These are phyloP conservation scores for Lagopus leucura DNA, from an alignment of 2,113 vertebrate genomes.

Conservation along the genomic window DNA sequence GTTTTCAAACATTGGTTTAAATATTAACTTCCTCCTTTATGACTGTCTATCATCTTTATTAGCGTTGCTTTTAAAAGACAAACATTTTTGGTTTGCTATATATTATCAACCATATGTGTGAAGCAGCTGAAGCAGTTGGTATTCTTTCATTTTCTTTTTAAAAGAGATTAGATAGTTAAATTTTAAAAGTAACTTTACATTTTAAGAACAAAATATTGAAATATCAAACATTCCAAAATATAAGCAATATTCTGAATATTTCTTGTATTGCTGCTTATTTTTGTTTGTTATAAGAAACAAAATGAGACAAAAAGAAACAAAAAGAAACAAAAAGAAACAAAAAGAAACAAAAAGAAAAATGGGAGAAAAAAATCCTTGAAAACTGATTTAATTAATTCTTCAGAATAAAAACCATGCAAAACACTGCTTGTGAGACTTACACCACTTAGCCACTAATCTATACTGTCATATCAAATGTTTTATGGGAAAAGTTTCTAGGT, in stretches of 20 bases:
- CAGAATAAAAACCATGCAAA: constrained; percentile 9
- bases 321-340: no score
- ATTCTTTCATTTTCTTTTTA: neutral
- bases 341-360: neutral
- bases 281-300: neutral
- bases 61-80: neutral
- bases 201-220: neutral
- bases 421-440: neutral
- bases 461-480: neutral
- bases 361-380: neutral
- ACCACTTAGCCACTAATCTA: neutral
- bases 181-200: neutral
- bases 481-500: neutral
- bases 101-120: neutral
- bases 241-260: neutral
- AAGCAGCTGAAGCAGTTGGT: neutral
- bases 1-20: neutral
- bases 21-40: neutral
- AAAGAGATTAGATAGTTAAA: neutral
- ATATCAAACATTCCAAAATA: neutral
- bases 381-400: constrained; percentile 14
- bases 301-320: no score
- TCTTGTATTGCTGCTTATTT: neutral
- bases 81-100: neutral
- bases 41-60: neutral